These are phyloP conservation scores for Gastrophysa polygoni DNA, from an alignment of 2,888 invertebrate genomes.

Conservation along the genomic window DNA sequence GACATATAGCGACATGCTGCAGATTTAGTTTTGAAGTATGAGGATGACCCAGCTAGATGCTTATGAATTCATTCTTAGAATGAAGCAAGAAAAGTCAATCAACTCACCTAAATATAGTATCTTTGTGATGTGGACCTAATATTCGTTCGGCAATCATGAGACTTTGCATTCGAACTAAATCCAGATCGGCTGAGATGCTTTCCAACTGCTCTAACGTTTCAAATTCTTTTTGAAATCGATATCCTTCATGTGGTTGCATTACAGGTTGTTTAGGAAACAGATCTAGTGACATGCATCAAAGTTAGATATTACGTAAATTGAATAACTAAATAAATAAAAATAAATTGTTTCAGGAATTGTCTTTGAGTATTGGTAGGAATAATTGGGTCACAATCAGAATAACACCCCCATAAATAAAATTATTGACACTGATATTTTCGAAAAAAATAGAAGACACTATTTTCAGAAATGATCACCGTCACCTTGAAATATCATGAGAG, in stretches of 20 bases:
- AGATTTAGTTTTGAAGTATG: no score
- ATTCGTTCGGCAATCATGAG: conserved; percentile 87
- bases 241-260: conserved; percentile 66
- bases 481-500: no score
- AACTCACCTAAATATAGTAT: conserved; percentile 71
- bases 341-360: no score
- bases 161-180: conserved; percentile 86
- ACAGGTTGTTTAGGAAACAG: conserved; percentile 61
- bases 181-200: conserved; percentile 77
- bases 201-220: conserved; percentile 72
- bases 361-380: no score
- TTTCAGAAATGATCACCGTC: no score
- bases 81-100: neutral
- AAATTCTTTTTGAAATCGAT: conserved; percentile 76
- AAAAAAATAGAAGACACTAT: no score
- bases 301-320: neutral
- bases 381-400: no score
- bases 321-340: conserved; percentile 1
- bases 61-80: no score
- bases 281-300: conserved; percentile 33
- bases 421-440: no score
- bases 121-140: conserved; percentile 84
- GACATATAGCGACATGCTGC: no score
- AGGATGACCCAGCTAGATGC: no score
- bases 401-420: no score